A percentile compares a stretch with the other conserved stretches of the same genome.
phyloP scores from a whole-genome alignment of 2,797 vertebrate genomes.

The Chloroceryle amazona region DNA sequence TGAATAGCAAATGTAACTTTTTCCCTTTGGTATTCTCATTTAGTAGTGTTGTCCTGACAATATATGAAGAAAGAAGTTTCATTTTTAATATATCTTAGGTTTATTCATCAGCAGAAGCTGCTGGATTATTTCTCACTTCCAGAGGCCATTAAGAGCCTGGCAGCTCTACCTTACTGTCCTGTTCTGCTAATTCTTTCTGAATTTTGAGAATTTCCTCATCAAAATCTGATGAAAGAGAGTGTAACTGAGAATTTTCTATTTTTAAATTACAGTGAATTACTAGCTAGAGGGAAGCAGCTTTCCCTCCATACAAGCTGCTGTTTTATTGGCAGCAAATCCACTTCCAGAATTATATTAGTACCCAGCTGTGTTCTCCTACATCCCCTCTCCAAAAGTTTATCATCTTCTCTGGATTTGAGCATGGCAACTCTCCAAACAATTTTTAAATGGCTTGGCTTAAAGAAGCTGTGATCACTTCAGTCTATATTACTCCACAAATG shows the following conservation, averaged over 20 bases:
- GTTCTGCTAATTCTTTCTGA: neutral
- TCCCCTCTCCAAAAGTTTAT: neutral
- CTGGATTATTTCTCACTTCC: neutral
- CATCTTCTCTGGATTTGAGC: neutral
- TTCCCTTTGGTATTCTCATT: neutral
- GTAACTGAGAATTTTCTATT: neutral
- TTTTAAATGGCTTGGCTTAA: neutral
- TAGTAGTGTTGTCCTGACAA: neutral
- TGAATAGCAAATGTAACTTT: neutral
- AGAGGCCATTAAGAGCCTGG: neutral
- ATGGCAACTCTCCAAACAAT: neutral
- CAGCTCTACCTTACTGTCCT: neutral
- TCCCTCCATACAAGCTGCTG: neutral
- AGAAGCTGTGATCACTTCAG: neutral
- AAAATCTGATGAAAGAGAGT: neutral
- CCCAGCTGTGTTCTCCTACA: neutral
- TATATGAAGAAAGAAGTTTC: neutral
- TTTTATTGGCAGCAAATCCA: neutral
- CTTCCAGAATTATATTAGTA: neutral
- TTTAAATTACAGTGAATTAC: neutral
- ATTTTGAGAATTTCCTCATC: neutral
- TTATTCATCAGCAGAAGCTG: neutral
- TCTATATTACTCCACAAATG: neutral
- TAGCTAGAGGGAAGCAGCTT: neutral
- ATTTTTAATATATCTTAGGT: neutral